Evolutionary conservation across 2,888 invertebrate genomes (phyloP), one percentile per base, ranked within the genome.

Genomic region (Dynastes maya): DNA sequence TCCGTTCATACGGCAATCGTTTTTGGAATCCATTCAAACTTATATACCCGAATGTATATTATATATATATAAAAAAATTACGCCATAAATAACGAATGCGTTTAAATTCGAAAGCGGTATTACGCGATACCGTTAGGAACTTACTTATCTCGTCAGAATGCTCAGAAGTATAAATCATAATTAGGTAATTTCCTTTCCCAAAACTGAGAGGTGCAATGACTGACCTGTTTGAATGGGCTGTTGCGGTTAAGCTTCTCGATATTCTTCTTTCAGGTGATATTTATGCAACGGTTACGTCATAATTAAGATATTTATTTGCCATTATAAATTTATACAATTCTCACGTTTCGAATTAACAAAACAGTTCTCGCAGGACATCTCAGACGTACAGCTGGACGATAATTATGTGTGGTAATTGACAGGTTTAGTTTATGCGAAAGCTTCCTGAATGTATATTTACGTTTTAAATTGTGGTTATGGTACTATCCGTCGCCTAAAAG

Each of bases 61-160:
- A 9, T 11, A 32, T 49, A 45, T 22, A 32, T n/a, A 64, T 9
- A 45, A 11, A 49, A 2, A 45, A 45, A 45, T 45, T 8, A 9
- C 3, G 22, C 11, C 49, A 67, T 67, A 22, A 45, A 67, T 67
- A 16, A 45, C 45, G 45, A 67, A 32, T n/a, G 16, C 16, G 49
- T 67, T 45, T 49, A 49, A 45, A 67, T 67, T 49, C 27, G 49
- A 67, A 49, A 22, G 67, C 45, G 45, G 27, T 22, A 27, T 63
- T 32, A 13, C 45, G 11, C 40, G 45, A 9, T 67, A 8, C 67
- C 67, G 67, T 67, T 67, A 67, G 11, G 27, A 45, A 67, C 45
- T 67, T 65, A 65, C 45, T 65, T 67, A 67, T 49, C 49, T 49
- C 67, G 27, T 67, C 49, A 32, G 16, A 45, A 67, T 45, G 9